phyloP scores from a whole-genome alignment of 2,797 vertebrate species.

The Sebastes kiyomatsui region DNA sequence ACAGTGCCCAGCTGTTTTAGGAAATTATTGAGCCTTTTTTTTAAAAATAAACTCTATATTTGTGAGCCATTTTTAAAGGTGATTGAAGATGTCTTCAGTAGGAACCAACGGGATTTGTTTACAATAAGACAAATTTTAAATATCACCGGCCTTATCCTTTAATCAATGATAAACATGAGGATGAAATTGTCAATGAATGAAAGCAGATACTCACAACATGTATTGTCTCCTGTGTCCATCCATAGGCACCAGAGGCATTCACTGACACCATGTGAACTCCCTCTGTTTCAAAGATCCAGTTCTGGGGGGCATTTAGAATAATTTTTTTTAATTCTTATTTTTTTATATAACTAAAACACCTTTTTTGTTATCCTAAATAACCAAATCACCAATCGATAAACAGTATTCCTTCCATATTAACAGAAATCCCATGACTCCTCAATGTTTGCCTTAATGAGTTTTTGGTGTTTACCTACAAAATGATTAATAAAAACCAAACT shows the following conservation, averaged over 20 bases:
- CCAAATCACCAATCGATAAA: background rate
- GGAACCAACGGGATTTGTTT: background rate
- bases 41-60: background rate
- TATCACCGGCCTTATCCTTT: background rate
- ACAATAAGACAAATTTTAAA: background rate
- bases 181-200: background rate
- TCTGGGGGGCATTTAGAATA: slow-evolving; percentile 21
- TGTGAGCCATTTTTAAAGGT: background rate
- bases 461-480: background rate
- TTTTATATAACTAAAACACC: background rate
- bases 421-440: fast-evolving
- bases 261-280: slow-evolving; percentile 57
- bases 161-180: background rate
- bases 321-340: background rate
- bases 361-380: background rate
- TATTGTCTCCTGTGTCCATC: slow-evolving; percentile 59
- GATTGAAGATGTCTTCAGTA: background rate
- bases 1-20: background rate
- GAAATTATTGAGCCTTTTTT: background rate
- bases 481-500: background rate
- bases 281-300: slow-evolving; percentile 54
- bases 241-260: slow-evolving; percentile 51
- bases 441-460: background rate
- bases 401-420: background rate
- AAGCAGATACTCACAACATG: slow-evolving; percentile 49